Base-by-base conservation (phyloP, 2,888 invertebrate genomes). In the Linhomoeus sp. region DNA sequence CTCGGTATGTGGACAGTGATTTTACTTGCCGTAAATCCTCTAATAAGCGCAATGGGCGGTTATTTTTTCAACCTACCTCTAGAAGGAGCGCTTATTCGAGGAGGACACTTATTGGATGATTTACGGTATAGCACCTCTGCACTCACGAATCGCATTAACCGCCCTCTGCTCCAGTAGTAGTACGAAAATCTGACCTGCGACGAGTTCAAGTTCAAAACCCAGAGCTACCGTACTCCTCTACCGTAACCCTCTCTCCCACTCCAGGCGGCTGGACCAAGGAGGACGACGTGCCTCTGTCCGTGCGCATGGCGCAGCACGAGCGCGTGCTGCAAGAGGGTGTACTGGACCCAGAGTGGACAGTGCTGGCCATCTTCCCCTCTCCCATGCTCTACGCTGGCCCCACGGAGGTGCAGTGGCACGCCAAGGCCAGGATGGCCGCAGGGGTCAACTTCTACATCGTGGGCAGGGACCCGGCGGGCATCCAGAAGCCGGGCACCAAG, bases 321-420 rank as follows among this genome's bases (percentile, higher is more conserved):
- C 29, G 26, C 3, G 45, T 45, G 24, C 37, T 94, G 19, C 79
- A 79, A 54, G 85, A 86, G 49, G 80, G 81, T 0, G 75, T 87
- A 0, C 58, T 72, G 39, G 84, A 90, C 63, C 77, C 80, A 0
- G 72, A 76, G 37, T 76, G 79, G 24, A 97, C 97, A 0, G 76
- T 97, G 17, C 69, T 94, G 50, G 92, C 92, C 0, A 92, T 99
- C 61, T 99, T 99, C 70, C 97, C 97, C 0, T 90, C 92, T 45
- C 97, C 97, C 1, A 99, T 97, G 97, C 81, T 90, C 80, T 97
- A 97, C 65, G 97, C 94, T 1, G 97, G 97, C 0, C 94, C 97
- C n/a, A 87, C 90, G 17, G 97, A 97, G 77, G 82, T 87, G 5
- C 85, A 86, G 66, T 87, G 86, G 86, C 86, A 87, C 66, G 85